phyloP scores from a whole-genome alignment of 2,113 vertebrate genomes.

The Austrofundulus limnaeus region DNA sequence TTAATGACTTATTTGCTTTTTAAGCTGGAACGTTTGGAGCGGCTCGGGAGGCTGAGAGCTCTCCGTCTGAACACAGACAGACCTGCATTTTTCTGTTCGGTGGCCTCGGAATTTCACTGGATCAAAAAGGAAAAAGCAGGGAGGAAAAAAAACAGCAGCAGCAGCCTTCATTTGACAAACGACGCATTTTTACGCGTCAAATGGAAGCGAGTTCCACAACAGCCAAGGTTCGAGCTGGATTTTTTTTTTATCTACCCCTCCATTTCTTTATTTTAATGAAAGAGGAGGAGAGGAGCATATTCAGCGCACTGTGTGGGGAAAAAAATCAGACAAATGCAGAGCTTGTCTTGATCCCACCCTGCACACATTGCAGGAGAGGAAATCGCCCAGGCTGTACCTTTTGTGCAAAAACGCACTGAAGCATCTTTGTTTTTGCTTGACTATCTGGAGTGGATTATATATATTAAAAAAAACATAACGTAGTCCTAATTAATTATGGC shows the following conservation, averaged over 20 bases:
- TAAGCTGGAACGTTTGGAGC: conserved; percentile 49
- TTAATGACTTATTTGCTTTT: conserved; percentile 34
- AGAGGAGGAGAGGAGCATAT: not conserved
- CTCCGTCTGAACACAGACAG: not conserved
- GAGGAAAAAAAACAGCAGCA: conserved; percentile 18
- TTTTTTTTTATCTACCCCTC: not conserved
- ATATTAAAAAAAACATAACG: not conserved
- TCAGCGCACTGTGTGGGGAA: conserved; percentile 16
- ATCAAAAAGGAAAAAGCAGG: no score
- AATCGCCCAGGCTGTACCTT: conserved; percentile 48
- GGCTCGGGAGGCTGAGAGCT: not conserved
- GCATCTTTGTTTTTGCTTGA: not conserved
- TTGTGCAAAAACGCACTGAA: conserved; percentile 45
- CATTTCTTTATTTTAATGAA: not conserved
- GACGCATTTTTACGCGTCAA: conserved; percentile 14
- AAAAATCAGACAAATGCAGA: conserved; percentile 76
- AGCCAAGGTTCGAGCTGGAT: conserved; percentile 7
- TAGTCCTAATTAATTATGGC: conserved; percentile 21
- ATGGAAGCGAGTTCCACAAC: conserved; percentile 9
- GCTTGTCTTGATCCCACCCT: conserved; percentile 82
- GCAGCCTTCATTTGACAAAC: conserved; percentile 21
- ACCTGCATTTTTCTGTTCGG: conserved; percentile 17
- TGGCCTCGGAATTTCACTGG: conserved; percentile 27
- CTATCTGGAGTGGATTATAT: not conserved
- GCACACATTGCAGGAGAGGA: conserved; percentile 83